Conservation (phyloP, 2,888 invertebrate species). For the Psylliodes chrysocephalus region DNA sequence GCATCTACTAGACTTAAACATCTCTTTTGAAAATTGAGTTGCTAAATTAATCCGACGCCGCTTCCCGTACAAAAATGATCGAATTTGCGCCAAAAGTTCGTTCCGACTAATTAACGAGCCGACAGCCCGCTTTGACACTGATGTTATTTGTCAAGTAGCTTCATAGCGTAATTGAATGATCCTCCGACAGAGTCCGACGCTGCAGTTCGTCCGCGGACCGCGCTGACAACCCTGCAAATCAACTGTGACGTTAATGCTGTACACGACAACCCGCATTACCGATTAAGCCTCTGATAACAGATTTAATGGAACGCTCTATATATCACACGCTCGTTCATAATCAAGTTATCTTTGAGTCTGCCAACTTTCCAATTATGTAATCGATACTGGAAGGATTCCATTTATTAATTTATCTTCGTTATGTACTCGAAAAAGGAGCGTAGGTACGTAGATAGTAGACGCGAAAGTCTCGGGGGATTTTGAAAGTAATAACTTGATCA, state of each 20-base stretch:
- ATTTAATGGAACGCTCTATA: slow-evolving; percentile 62
- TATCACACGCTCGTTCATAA: slow-evolving; percentile 60
- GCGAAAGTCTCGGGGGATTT: too few relatives aligned
- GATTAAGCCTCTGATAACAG: slow-evolving; percentile 63
- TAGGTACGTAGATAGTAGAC: not conserved
- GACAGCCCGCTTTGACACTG: slow-evolving; percentile 38
- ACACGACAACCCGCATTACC: slow-evolving; percentile 63
- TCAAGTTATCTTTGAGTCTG: slow-evolving; percentile 60
- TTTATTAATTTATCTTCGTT: slow-evolving; percentile 40
- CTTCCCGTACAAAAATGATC: slow-evolving; percentile 45
- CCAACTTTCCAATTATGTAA: slow-evolving; percentile 61
- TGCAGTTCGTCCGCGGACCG: slow-evolving; percentile 42
- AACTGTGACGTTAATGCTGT: slow-evolving; percentile 62
- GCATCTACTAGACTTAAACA: too few relatives aligned
- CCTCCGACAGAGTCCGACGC: slow-evolving; percentile 43
- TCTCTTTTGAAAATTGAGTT: too few relatives aligned
- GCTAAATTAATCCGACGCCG: too few relatives aligned
- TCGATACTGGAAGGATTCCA: slow-evolving; percentile 48
- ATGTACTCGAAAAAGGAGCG: slow-evolving; percentile 19
- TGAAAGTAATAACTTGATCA: too few relatives aligned
- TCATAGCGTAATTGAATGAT: slow-evolving; percentile 53
- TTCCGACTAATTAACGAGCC: slow-evolving; percentile 7
- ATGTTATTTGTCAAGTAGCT: slow-evolving; percentile 51
- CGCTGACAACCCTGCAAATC: slow-evolving; percentile 59
- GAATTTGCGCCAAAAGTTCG: slow-evolving; percentile 43